A percentile compares a stretch with the other conserved stretches of the same genome.
phyloP scores from a whole-genome alignment of 2,797 vertebrate species.

The Austrolebias charrua region DNA sequence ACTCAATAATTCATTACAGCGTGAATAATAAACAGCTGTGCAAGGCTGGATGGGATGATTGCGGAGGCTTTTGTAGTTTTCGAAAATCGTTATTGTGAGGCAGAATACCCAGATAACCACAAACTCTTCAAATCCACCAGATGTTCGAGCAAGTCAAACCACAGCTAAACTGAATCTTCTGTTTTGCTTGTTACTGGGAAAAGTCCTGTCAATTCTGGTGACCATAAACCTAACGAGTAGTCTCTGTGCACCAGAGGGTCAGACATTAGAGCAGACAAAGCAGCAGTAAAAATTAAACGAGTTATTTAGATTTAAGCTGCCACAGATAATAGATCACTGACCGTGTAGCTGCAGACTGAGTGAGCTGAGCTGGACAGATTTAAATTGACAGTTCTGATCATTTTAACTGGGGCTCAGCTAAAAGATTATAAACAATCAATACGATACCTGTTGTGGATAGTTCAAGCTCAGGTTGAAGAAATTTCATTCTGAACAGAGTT shows the following conservation, averaged over 20 bases:
- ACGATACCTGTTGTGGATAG: too few species aligned
- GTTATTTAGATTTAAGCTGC: not conserved
- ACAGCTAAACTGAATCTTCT: not conserved
- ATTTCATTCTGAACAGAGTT: too few species aligned
- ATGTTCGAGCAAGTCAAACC: slow-evolving; percentile 19
- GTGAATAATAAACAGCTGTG: slow-evolving; percentile 50
- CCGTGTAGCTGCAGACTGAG: not conserved
- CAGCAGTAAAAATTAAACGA: too few species aligned
- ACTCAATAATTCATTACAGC: slow-evolving; percentile 62
- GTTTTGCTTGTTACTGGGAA: not conserved
- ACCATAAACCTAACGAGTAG: not conserved
- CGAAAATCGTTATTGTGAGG: slow-evolving; percentile 26
- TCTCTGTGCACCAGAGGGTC: not conserved
- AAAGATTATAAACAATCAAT: too few species aligned
- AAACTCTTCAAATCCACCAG: slow-evolving; percentile 23
- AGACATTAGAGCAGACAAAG: not conserved
- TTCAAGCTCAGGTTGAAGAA: too few species aligned
- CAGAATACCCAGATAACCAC: slow-evolving; percentile 26
- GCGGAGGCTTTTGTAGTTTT: slow-evolving; percentile 12
- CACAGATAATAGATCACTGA: not conserved
- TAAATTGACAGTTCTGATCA: too few species aligned
- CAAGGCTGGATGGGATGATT: slow-evolving; percentile 21
- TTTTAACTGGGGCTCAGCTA: too few species aligned
- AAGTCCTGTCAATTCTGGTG: not conserved
- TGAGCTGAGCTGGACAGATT: too few species aligned